Conservation (phyloP, 2,113 vertebrate genomes). For the Pica pica region DNA sequence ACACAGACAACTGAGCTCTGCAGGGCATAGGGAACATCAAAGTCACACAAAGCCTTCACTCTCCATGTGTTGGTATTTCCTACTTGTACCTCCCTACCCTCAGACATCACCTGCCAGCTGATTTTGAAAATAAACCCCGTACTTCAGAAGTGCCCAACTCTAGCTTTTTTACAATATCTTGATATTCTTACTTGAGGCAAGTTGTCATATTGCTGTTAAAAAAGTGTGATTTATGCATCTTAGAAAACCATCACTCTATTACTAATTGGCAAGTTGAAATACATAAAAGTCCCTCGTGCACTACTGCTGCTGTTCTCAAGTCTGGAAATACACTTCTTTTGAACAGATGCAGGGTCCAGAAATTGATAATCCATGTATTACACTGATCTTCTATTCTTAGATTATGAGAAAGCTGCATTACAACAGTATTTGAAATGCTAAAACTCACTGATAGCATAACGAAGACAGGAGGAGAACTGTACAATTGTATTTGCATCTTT, state of each 20-base stretch:
- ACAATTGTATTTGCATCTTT: slow-evolving; percentile 7
- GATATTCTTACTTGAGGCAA: background rate
- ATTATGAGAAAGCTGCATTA: background rate
- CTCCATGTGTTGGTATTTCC: too few species aligned
- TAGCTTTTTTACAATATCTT: background rate
- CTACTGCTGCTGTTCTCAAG: background rate
- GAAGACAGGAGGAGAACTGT: background rate
- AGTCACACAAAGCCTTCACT: background rate
- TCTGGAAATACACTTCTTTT: background rate
- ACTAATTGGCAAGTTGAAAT: background rate
- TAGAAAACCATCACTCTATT: background rate
- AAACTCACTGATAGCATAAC: background rate
- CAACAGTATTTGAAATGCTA: background rate
- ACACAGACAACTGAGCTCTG: background rate
- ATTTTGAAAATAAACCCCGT: background rate
- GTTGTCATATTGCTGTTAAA: background rate
- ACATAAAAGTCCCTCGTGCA: background rate
- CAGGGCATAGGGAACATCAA: background rate
- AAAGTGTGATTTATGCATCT: background rate
- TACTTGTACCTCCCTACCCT: background rate
- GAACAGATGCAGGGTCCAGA: background rate
- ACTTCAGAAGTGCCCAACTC: background rate
- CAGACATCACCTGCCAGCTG: background rate
- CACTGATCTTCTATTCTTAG: background rate
- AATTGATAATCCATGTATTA: background rate